Percentiles rank a stretch among this genome's conserved stretches.
Evolutionary conservation across 2,888 invertebrate species (phyloP).

Genomic region (Rapana venosa): DNA sequence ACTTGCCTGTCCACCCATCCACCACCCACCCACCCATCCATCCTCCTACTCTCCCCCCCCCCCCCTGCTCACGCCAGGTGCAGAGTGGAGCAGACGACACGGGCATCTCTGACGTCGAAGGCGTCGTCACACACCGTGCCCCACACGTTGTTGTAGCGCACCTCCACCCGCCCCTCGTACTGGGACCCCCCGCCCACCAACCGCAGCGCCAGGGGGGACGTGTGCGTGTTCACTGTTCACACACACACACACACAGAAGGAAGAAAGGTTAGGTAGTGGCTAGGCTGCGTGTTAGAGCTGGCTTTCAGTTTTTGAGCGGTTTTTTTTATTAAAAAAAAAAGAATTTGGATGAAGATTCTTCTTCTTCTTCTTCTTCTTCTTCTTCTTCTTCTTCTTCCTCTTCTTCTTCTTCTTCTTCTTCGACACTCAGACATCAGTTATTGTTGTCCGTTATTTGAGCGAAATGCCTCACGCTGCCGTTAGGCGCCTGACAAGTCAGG

Average conservation of each 20-base stretch:
- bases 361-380: not conserved
- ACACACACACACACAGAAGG: too few relatives aligned
- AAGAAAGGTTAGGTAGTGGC: too few relatives aligned
- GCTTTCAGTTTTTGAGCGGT: too few relatives aligned
- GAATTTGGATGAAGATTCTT: too few relatives aligned
- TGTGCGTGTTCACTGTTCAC: not conserved
- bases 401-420: not conserved
- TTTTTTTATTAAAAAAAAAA: too few relatives aligned
- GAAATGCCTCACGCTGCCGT: too few relatives aligned
- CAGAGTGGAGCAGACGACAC: constrained; percentile 49
- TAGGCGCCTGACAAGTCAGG: too few relatives aligned
- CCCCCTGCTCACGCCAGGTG: constrained; percentile 33
- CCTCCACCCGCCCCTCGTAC: constrained; percentile 52
- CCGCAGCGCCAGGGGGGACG: not conserved
- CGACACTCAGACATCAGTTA: too few relatives aligned
- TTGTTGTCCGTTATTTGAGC: too few relatives aligned
- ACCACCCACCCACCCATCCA: too few relatives aligned
- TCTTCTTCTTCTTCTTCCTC: not conserved
- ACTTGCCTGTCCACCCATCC: too few relatives aligned
- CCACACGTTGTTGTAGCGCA: constrained; percentile 60
- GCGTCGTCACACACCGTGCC: constrained; percentile 65
- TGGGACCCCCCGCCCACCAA: constrained; percentile 4
- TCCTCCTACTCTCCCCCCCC: not conserved
- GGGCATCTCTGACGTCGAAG: constrained; percentile 47
- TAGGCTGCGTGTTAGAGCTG: too few relatives aligned